Percentiles rank a stretch among this genome's conserved stretches.
These are phyloP conservation scores for Pithys albifrons DNA, from an alignment of 2,113 vertebrate genomes.

Conservation along the genomic window DNA sequence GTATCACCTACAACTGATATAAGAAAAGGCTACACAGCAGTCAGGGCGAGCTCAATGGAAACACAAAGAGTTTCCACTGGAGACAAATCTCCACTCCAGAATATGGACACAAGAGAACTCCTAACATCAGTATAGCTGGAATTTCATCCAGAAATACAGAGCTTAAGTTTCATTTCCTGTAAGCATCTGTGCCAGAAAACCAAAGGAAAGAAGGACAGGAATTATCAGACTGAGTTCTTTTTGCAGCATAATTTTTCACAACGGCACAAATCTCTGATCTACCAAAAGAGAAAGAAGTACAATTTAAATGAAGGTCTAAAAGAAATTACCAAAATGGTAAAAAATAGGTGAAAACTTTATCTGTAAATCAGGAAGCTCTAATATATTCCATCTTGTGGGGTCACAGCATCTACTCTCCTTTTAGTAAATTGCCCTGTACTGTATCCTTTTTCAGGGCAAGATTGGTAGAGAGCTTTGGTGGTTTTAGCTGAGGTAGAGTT, in stretches of 20 bases:
- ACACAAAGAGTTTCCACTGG: neutral
- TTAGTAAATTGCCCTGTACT: neutral
- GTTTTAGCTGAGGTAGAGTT: neutral
- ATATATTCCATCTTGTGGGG: neutral
- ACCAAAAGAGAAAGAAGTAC: neutral
- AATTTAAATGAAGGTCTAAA: neutral
- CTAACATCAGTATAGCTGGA: neutral
- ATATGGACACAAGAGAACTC: neutral
- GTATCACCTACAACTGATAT: neutral
- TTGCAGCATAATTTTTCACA: neutral
- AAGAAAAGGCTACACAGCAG: neutral
- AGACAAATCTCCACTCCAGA: neutral
- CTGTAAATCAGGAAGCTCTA: neutral
- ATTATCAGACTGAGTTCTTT: neutral
- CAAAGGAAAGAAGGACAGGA: neutral
- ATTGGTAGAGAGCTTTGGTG: neutral
- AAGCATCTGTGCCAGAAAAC: neutral
- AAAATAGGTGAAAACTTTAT: neutral
- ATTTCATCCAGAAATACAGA: neutral
- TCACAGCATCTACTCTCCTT: accelerated
- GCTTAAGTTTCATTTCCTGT: neutral
- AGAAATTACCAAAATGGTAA: neutral
- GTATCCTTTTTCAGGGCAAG: neutral
- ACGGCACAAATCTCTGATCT: neutral
- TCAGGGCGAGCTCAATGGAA: neutral